These are phyloP conservation scores for Gadus macrocephalus DNA, from an alignment of 2,113 vertebrate genomes.

Conservation along the genomic window DNA sequence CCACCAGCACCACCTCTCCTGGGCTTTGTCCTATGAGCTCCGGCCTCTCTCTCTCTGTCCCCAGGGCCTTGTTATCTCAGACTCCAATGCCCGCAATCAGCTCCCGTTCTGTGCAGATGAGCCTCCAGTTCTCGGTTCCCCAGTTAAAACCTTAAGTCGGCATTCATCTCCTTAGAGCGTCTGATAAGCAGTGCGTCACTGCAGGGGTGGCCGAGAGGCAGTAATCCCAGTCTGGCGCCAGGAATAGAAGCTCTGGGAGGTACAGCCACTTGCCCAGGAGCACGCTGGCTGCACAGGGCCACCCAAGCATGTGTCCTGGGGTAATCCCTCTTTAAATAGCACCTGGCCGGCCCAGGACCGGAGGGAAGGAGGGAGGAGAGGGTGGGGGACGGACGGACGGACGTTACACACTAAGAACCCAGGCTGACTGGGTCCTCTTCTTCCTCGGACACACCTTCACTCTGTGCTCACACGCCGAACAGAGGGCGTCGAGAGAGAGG, in stretches of 20 bases:
- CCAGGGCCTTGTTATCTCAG: too few relatives aligned
- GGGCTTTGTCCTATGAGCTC: too few relatives aligned
- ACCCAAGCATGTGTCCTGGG: slow-evolving; percentile 40
- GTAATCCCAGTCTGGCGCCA: slow-evolving; percentile 65
- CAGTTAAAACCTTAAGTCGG: slow-evolving; percentile 71
- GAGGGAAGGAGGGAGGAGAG: slow-evolving; percentile 22
- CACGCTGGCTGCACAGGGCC: slow-evolving; percentile 33
- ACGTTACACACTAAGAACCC: slow-evolving; percentile 39
- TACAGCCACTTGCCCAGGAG: slow-evolving; percentile 17
- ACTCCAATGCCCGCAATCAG: too few relatives aligned
- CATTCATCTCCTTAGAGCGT: slow-evolving; percentile 68
- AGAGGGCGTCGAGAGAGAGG: slow-evolving; percentile 27
- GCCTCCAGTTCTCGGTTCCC: slow-evolving; percentile 54
- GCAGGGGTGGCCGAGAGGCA: slow-evolving; percentile 25
- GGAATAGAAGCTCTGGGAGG: slow-evolving; percentile 64
- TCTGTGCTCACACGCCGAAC: not conserved
- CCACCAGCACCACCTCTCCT: too few relatives aligned
- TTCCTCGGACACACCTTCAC: slow-evolving; percentile 30
- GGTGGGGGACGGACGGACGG: slow-evolving; percentile 2
- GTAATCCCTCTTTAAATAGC: slow-evolving; percentile 71
- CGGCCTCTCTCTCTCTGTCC: too few relatives aligned
- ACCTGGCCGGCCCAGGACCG: slow-evolving; percentile 22
- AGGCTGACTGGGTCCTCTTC: slow-evolving; percentile 35
- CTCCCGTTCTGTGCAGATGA: slow-evolving; percentile 23
- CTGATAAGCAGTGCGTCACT: slow-evolving; percentile 70